phyloP scores from a whole-genome alignment of 1,140 invertebrate species.

The Ooceraea biroi region DNA sequence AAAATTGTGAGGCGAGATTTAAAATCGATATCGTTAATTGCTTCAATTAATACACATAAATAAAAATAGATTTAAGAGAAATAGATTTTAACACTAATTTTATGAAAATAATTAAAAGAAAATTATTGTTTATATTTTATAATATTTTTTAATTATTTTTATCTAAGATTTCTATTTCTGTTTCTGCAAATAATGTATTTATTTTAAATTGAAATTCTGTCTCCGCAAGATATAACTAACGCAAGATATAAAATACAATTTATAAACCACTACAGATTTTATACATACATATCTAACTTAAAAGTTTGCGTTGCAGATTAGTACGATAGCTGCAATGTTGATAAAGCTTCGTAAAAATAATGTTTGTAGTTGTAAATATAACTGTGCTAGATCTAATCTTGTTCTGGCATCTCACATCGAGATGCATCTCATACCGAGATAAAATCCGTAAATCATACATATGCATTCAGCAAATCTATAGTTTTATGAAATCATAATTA shows the following conservation, averaged over 20 bases:
- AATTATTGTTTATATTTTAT: background rate
- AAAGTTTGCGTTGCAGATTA: conserved; percentile 24
- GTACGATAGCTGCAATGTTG: background rate
- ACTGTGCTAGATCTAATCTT: background rate
- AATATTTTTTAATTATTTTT: conserved; percentile 10
- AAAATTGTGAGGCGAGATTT: background rate
- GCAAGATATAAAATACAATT: conserved; percentile 22
- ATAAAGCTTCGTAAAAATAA: conserved; percentile 12
- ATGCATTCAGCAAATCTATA: background rate
- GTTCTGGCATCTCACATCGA: background rate
- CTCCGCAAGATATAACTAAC: conserved; percentile 6
- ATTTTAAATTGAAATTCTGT: background rate
- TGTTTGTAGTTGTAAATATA: conserved; percentile 7
- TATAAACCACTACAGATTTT: conserved; percentile 30
- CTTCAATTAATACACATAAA: background rate
- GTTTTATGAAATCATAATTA: background rate
- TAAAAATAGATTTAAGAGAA: conserved; percentile 11
- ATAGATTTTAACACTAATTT: too few relatives aligned
- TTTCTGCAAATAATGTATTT: conserved; percentile 21
- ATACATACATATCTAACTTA: conserved; percentile 11
- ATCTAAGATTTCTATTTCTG: background rate
- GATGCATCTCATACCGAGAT: background rate
- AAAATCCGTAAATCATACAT: conserved; percentile 8
- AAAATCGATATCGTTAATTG: background rate
- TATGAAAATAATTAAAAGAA: background rate